Evolutionary conservation across 2,888 invertebrate genomes (phyloP), one percentile per base, ranked within the genome.

Genomic region (Bombylius discolor): DNA sequence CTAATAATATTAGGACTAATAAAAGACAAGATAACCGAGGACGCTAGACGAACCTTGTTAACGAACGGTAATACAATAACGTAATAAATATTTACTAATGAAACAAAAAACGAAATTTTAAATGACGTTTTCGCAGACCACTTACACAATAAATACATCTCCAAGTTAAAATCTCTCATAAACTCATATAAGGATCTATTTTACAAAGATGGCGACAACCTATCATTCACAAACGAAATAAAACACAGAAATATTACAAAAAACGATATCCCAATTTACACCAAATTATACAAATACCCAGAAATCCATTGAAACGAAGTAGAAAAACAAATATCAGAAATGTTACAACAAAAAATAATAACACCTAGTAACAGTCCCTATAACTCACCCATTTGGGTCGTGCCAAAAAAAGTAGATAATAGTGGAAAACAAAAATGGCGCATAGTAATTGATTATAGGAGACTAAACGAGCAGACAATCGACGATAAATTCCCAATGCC

Each of bases 381-480:
- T 58, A 53, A 50, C 9, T 55, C 60, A 9, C 63, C 63, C 12
- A 58, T 65, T 14, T 62, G 61, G 62, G 56, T 62, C 13, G 64
- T 63, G 11, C 60, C 61, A 13, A 65, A 63, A 56, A 57, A 54
- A 53, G 23, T 5, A 8, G 52, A 58, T 31, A 58, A 49, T 14
- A 51, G 49, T 11, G 51, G 48, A 13, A 51, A 12, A 42, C 45
- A 36, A 44, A 55, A 57, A 47, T 58, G 39, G 45, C 4, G 54
- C 13, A 42, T 58, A 2, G 55, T 58, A 3, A 49, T 53, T 8
- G 49, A 56, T 14, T 56, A 52, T 36, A 23, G 34, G 34, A 36
- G 8, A 36, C 34, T 36, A 4, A 36, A 36, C 8, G 34, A 36
- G 34, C 34, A 36, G 4, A 36, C 34, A 36, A 36, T 36, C 8